Evolutionary conservation across 1,140 invertebrate genomes (phyloP), one percentile per base, ranked within the genome.

Genomic region (Drosophila saltans): DNA sequence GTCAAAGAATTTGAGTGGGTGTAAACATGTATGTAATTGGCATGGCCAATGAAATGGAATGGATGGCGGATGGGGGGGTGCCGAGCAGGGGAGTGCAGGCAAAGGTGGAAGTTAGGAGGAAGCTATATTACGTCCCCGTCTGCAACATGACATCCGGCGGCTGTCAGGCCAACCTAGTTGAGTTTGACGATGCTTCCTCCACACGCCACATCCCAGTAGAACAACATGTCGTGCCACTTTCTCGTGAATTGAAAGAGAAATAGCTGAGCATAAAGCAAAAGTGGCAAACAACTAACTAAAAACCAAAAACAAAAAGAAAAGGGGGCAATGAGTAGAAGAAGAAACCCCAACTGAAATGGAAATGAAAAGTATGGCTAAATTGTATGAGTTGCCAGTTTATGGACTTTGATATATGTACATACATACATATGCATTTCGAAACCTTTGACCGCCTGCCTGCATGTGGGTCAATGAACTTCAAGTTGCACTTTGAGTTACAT

Each of bases 141-240:
- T 77, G 66, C 75, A 70, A 77, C 74, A 77, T 77, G 74, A 77
- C 70, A 81, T 78, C 79, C 79, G 79, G 80, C 79, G 79, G 72
- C 78, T 76, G 78, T 72, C 78, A 71, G 67, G 28, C 48, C 56
- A 62, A 66, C 64, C 48, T 75, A 78, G 77, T 75, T 75, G 62
- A 72, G 74, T 78, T 78, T 41, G 74, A 77, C 60, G 74, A 77
- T 77, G 74, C 74, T 77, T 77, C 74, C 74, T 77, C 74, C 70
- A 77, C 74, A 77, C 61, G 74, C 73, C 73, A 76, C 55, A 64
- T 70, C 57, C 68, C 60, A 48, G 71, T 21, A 63, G 60, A 69
- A 64, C 78, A 69, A 64, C 78, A 85, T 75, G 82, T 88, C 72
- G 83, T 86, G 83, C 83, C 83, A 88, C 77, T 82, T 86, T 83